phyloP scores from a whole-genome alignment of 2,113 vertebrate species.

The Smithornis capensis region DNA sequence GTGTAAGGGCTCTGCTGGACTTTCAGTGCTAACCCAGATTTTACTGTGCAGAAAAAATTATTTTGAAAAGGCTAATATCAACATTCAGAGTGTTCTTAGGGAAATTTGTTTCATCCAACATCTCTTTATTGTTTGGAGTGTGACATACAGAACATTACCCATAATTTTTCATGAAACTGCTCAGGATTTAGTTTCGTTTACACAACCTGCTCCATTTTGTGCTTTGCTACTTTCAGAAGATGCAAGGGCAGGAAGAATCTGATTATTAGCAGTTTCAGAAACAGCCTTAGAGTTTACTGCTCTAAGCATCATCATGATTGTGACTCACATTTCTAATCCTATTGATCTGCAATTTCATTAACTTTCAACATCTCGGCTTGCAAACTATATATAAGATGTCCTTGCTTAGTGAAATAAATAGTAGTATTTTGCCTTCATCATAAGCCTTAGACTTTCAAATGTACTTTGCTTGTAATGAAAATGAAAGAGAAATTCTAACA shows the following conservation, averaged over 20 bases:
- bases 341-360: conserved; percentile 27
- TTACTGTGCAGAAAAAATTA: background rate
- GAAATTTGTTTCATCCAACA: background rate
- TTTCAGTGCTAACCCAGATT: background rate
- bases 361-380: background rate
- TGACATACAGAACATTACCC: background rate
- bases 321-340: background rate
- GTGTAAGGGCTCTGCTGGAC: background rate
- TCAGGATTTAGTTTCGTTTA: background rate
- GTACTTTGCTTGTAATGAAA: background rate
- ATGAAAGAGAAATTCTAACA: background rate
- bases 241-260: background rate
- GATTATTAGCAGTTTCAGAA: background rate
- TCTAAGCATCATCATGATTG: background rate
- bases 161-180: background rate
- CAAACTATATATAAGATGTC: background rate
- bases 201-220: background rate
- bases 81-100: background rate
- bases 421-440: background rate
- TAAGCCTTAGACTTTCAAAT: background rate
- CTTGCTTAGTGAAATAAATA: background rate
- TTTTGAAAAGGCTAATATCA: background rate
- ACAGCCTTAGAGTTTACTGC: background rate
- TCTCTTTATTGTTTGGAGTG: background rate
- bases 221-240: background rate